Evolutionary conservation across 1,140 invertebrate species (phyloP), one percentile per base, ranked within the genome.

Genomic region (Teleogryllus occipitalis): DNA sequence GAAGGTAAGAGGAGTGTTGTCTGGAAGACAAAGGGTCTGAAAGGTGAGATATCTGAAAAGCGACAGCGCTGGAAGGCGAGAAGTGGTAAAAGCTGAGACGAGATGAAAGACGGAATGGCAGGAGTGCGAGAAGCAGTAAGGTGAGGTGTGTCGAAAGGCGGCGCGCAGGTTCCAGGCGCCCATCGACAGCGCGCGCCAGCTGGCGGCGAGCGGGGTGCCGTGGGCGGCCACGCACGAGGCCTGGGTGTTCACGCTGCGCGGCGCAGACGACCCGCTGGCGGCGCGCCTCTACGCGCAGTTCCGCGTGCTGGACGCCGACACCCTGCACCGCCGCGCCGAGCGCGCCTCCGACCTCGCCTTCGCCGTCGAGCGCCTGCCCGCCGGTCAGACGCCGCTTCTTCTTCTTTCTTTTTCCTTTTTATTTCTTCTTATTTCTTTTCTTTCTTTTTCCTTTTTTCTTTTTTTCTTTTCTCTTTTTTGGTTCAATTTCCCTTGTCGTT

Each of bases 211-310:
- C 79, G 83, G 85, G n/a, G 80, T 89, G 75, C 84, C 85, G 75
- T 90, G 89, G 89, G 88, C 87, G 18, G 89, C 89, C 7, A 89
- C 88, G 0, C 88, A 89, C 78, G 87, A 89, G 79, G 88, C 89
- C 49, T 90, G 89, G 88, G 86, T 88, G 80, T 89, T 88, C 83
- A 89, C 89, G 5, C 83, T 90, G 10, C 82, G 85, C 15, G 80
- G 84, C 8, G 87, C 88, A 7, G 83, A 85, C 78, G 87, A 79
- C 47, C 79, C 73, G 22, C 21, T 47, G n/a, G 73, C 47, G 21
- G n/a, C 27, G 4, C 73, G 12, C 39, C 7, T 75, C 73, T 47
- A 5, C 54, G 39, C 47, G 7, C 77, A 78, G 47, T 78, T 78
- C 48, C 54, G 47, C 1, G 65, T 78, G 15, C 47, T 78, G 21